These are phyloP conservation scores for Geophilus truncorum DNA, from an alignment of 2,888 invertebrate species.

Conservation along the genomic window DNA sequence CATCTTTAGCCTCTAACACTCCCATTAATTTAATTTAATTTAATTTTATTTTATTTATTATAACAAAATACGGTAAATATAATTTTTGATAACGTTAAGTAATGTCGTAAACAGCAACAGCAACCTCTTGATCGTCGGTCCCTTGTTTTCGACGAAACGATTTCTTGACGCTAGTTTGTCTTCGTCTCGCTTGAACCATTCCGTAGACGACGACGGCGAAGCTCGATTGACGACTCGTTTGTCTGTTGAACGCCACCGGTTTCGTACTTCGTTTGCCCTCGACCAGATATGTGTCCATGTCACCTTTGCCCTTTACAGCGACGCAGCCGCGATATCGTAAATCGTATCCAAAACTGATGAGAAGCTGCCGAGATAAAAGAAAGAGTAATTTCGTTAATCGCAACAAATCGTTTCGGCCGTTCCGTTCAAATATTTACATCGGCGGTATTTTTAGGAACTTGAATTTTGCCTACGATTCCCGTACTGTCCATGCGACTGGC, in stretches of 20 bases:
- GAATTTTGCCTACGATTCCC: slow-evolving; percentile 78
- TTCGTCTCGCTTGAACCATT: slow-evolving; percentile 74
- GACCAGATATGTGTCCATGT: slow-evolving; percentile 88
- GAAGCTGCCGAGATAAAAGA: slow-evolving; percentile 62
- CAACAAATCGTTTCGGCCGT: no score
- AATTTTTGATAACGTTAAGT: no score
- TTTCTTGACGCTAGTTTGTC: slow-evolving; percentile 54
- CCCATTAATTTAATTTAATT: no score
- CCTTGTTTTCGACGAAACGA: slow-evolving; percentile 9
- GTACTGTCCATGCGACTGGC: slow-evolving; percentile 97
- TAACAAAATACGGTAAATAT: no score
- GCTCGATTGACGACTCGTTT: slow-evolving; percentile 68
- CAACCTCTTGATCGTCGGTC: no score
- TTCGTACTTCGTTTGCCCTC: slow-evolving; percentile 53
- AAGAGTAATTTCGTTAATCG: no score
- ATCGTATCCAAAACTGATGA: slow-evolving; percentile 69
- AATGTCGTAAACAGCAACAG: no score
- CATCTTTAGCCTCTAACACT: no score
- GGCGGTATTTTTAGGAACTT: slow-evolving; percentile 74
- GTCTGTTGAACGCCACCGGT: slow-evolving; percentile 47
- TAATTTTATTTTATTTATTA: no score
- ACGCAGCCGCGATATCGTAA: slow-evolving; percentile 91
- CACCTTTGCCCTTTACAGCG: slow-evolving; percentile 93
- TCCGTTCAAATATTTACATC: no score
- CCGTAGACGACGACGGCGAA: slow-evolving; percentile 83